Base-by-base conservation (phyloP, 2,888 invertebrate genomes). In the Bhutanitis thaidina region DNA sequence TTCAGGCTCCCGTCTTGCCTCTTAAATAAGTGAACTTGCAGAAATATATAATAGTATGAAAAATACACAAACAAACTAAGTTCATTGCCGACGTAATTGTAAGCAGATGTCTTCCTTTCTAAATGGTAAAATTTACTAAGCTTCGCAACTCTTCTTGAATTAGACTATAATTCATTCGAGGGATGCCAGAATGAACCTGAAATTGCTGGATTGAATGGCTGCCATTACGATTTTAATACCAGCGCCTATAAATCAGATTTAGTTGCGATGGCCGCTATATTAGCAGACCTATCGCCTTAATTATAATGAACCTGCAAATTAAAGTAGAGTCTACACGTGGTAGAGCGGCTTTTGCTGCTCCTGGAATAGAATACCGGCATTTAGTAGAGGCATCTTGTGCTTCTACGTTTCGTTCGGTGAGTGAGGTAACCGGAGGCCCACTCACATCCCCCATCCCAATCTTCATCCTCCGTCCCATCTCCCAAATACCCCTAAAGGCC, bases 141-240 rank as follows among this genome's bases (percentile, higher is more conserved):
- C 57, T 52, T 39, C 35, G 52, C 34, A 56, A 57, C 53, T 56
- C 54, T 56, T 54, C 55, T 55, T 53, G 45, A 52, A 53, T 57
- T 56, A 55, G 57, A 61, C 57, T 57, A 60, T 62, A 60, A 58
- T 57, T 62, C 62, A 60, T 61, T 59, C 49, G 56, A 57, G 47
- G 36, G 40, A 47, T 45, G 41, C 32, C 44, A 53, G 57, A 62
- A 61, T 60, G 56, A 53, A 58, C 53, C 53, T 45, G 47, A 51
- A 53, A 57, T 60, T 59, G 59, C 55, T 48, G 56, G 34, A 53
- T 51, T 52, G 53, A 64, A 62, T 59, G 59, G 60, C 55, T 46
- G 47, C 54, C 54, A 57, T 62, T 62, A 61, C 55, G 53, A 59
- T 55, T 62, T 61, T 59, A 61, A 64, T 61, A 58, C 61, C 53